Percentiles rank a stretch among this genome's conserved stretches.
Conservation (phyloP, 1,140 invertebrate genomes). For the Carposina sasakii region DNA sequence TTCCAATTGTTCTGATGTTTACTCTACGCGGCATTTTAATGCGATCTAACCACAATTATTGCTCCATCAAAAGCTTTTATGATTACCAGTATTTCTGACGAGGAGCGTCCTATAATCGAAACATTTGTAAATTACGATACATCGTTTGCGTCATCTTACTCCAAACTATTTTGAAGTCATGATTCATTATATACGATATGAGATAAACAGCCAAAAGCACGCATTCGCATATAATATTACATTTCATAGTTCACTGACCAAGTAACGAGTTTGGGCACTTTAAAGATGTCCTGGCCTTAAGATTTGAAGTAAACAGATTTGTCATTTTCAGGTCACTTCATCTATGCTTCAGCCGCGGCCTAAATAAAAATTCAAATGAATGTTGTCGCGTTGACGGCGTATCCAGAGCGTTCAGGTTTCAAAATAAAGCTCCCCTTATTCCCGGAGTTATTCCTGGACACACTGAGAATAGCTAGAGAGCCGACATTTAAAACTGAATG, state of each 20-base stretch:
- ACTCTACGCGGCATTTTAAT: too few relatives aligned
- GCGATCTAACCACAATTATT: too few relatives aligned
- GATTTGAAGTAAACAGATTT: neutral
- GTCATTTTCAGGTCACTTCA: neutral
- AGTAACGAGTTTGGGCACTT: conserved; percentile 14
- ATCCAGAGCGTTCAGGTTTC: conserved; percentile 43
- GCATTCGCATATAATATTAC: neutral
- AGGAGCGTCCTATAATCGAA: too few relatives aligned
- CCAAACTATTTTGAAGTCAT: conserved; percentile 20
- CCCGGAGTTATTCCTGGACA: conserved; percentile 52
- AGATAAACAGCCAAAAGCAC: conserved; percentile 27
- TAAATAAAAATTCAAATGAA: conserved; percentile 3
- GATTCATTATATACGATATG: conserved; percentile 27
- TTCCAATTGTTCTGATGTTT: too few relatives aligned
- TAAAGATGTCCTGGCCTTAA: neutral
- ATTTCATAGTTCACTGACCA: conserved; percentile 30
- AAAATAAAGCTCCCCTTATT: conserved; percentile 57
- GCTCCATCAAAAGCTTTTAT: too few relatives aligned
- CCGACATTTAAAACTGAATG: conserved; percentile 44
- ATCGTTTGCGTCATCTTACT: conserved; percentile 4
- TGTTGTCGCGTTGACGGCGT: too few relatives aligned
- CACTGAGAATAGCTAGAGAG: conserved; percentile 32
- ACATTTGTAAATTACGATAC: too few relatives aligned
- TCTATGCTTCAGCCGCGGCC: neutral
- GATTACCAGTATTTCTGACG: too few relatives aligned